Evolutionary conservation across 2,113 vertebrate genomes (phyloP).

Genomic region (Echinops telfairi): DNA sequence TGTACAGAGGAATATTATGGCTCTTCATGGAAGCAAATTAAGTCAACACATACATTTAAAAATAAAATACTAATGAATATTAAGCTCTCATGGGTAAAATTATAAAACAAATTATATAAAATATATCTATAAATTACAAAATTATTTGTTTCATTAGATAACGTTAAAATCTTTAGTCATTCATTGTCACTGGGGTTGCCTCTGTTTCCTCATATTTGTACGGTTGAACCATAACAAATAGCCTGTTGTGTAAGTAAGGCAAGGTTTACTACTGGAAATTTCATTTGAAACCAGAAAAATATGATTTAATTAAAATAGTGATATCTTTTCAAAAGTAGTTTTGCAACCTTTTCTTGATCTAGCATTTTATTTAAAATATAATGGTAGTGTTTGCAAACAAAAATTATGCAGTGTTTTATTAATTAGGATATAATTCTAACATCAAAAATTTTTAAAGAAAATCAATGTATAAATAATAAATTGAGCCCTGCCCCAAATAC

Average conservation of each 20-base stretch:
- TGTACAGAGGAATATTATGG: neutral
- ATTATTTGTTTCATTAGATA: neutral
- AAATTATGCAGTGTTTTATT: conserved; percentile 12
- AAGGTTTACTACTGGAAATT: neutral
- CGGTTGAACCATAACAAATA: neutral
- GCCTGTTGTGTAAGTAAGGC: neutral
- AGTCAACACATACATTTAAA: neutral
- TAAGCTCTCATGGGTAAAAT: conserved; percentile 13
- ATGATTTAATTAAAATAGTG: conserved; percentile 21
- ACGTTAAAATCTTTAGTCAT: neutral
- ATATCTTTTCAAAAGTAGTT: neutral
- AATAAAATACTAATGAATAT: neutral
- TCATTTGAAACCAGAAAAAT: neutral
- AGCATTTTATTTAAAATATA: conserved; percentile 12
- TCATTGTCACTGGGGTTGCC: neutral
- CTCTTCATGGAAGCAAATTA: neutral
- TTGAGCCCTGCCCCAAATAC: neutral
- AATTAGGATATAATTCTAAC: neutral
- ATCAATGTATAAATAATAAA: neutral
- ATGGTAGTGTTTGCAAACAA: neutral
- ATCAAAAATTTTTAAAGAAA: neutral
- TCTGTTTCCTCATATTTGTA: neutral
- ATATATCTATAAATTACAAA: neutral
- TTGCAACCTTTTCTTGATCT: neutral
- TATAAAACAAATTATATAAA: no score